A percentile compares a stretch with the other conserved stretches of the same genome.
Evolutionary conservation across 35 echinoderm and acorn worm species (phyloP).

Genomic region (Heliocidaris tuberculata): DNA sequence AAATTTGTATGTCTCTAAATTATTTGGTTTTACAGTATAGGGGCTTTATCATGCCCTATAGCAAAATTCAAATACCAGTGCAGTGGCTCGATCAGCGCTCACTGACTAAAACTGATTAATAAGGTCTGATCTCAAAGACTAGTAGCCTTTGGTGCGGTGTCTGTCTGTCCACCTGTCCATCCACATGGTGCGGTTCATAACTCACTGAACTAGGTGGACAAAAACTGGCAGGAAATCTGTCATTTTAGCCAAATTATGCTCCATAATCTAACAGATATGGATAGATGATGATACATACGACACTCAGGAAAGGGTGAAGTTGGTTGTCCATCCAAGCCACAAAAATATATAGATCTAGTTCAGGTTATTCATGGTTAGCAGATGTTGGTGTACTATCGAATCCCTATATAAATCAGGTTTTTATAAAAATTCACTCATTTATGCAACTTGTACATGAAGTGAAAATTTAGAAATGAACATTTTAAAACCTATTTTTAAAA

Average conservation of each 20-base stretch:
- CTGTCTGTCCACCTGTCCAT: background rate
- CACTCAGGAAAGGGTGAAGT: background rate
- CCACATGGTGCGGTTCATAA: background rate
- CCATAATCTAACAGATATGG: background rate
- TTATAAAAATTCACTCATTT: background rate
- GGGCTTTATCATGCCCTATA: no score
- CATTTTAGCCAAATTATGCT: background rate
- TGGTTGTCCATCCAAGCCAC: no score
- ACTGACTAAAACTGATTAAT: background rate
- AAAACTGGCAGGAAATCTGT: background rate
- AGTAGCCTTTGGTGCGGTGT: background rate
- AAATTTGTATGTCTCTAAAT: no score
- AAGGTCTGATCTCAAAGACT: background rate
- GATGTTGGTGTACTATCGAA: background rate
- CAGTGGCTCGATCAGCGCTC: background rate
- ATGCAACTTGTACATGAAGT: background rate
- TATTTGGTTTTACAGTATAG: no score
- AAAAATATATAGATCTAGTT: no score
- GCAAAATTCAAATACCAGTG: no score
- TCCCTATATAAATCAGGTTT: background rate
- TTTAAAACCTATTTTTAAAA: background rate
- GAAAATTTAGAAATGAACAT: background rate
- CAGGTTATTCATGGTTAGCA: no score
- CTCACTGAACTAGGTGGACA: background rate
- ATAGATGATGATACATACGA: background rate